Percentiles rank a stretch among this genome's conserved stretches.
Conservation (phyloP, 1,140 invertebrate genomes). For the Bombyx mori region DNA sequence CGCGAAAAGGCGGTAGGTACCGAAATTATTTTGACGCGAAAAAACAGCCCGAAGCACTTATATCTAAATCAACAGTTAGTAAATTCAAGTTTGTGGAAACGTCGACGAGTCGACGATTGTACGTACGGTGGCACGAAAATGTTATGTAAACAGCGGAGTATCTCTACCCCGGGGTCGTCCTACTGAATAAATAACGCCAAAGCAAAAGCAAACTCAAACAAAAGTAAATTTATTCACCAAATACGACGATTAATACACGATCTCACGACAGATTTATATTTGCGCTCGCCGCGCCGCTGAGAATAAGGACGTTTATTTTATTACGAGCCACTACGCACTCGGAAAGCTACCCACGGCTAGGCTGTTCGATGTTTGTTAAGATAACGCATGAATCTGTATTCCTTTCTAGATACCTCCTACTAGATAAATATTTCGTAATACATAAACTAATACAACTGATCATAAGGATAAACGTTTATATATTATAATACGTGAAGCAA, state of each 20-base stretch:
- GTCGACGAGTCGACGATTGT: constrained; percentile 21
- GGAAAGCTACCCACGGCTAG: constrained; percentile 3
- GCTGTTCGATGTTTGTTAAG: constrained; percentile 1
- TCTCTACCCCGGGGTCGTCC: constrained; percentile 56
- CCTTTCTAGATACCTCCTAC: no score
- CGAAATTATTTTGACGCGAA: constrained; percentile 3
- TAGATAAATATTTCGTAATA: no score
- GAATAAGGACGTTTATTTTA: constrained; percentile 9
- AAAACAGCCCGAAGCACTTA: constrained; percentile 2
- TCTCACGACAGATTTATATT: constrained; percentile 59
- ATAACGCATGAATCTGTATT: background rate
- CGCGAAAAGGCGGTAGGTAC: background rate
- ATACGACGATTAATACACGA: constrained; percentile 67
- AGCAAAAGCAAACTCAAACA: constrained; percentile 65
- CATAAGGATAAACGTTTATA: no score
- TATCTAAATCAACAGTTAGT: constrained; percentile 31
- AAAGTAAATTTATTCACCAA: constrained; percentile 70
- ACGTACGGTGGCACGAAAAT: constrained; percentile 47
- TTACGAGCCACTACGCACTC: constrained; percentile 7
- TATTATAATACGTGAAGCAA: no score
- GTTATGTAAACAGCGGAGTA: constrained; percentile 58
- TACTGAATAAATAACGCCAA: constrained; percentile 62
- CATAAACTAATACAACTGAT: no score
- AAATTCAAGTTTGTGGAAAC: constrained; percentile 51
- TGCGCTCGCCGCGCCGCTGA: constrained; percentile 5